Evolutionary conservation across 2,888 invertebrate species (phyloP), one percentile per base, ranked within the genome.

Genomic region (Tachina grossa): DNA sequence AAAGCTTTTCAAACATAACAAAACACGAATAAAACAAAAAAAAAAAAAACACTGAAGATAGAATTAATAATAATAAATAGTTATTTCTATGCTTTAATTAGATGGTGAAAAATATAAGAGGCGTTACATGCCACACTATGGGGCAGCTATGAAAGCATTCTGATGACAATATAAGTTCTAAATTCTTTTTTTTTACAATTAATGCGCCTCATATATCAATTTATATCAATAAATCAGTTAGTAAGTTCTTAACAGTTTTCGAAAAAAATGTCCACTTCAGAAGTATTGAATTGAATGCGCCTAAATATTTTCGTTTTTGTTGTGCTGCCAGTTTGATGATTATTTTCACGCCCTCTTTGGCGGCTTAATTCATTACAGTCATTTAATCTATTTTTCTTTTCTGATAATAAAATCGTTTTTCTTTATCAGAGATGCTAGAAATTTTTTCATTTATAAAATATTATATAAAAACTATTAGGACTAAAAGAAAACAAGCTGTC

Each of bases 51-150:
- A 3, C 8, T 5, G 3, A 14, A 9, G 11, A 49, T 51, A 51
- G 1, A 43, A 61, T 8, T 16, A 2, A 31, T 45, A 22, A n/a
- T 16, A 31, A 53, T 41, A 41, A 11, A 9, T 1, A 31, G n/a
- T 39, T 2, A 13, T 8, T 47, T 68, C 19, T 53, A 16, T n/a
- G 2, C 47, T 68, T 72, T 74, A 74, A 85, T 69, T 76, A 72
- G 47, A 68, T 77, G 76, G 47, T 80, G 80, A 72, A 75, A 80
- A 55, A 79, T 80, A 83, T 72, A 74, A 82, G 57, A 87, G 88
- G 88, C 88, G 88, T 87, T 68, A 87, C 87, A 55, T 43, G 71
- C 79, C 88, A 85, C 88, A 88, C 88, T 87, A 63, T 81, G 88
- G 80, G 84, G 87, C 88, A 87, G 87, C 87, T 61, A 84, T 68